Base-by-base conservation (phyloP, 2,113 vertebrate species). In the Bolborhynchus lineola region DNA sequence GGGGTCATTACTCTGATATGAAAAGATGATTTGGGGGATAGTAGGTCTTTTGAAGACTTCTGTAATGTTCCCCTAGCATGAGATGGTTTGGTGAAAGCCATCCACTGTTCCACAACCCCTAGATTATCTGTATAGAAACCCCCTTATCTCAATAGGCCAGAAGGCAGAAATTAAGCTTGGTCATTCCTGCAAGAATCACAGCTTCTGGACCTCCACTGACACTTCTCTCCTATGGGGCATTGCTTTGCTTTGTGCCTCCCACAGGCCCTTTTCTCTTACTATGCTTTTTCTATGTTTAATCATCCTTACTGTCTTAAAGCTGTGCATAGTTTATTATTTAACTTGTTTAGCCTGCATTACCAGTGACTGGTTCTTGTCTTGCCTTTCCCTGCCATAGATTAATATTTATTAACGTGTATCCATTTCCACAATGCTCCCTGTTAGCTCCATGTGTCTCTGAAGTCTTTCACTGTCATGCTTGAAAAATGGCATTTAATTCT, bases 301-400 rank as follows among this genome's bases (percentile, higher is more conserved):
- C 88, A 93, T 92, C 83, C 83, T 91, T 59, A 95, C 90, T 96
- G 96, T 95, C 85, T 81, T 82, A 95, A 85, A 96, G 92, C 84
- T 0, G 0, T 91, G 90, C 95, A 96, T 95, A 81, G 77, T 92
- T 96, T 76, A 93, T 95, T 60, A 82, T 90, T 89, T 63, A 82
- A 96, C 95, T 89, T 6, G 95, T 59, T 86, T 71, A 91, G 88
- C 93, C 94, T 93, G 93, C 72, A 49, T 47, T 86, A 52, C 96
- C 67, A 76, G 92, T 71, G 76, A 44, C 92, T 82, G 77, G 14
- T 95, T 94, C 95, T 84, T 68, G 86, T 91, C 93, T 95, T 96
- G 86, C 67, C 88, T 94, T 96, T 89, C 83, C 74, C 81, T 82
- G 80, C 80, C 81, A 44, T 79, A 77, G 82, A 95, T 96, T 92